Evolutionary conservation across 2,888 invertebrate species (phyloP), one percentile per base, ranked within the genome.

Genomic region (Phanerotoma sp.): DNA sequence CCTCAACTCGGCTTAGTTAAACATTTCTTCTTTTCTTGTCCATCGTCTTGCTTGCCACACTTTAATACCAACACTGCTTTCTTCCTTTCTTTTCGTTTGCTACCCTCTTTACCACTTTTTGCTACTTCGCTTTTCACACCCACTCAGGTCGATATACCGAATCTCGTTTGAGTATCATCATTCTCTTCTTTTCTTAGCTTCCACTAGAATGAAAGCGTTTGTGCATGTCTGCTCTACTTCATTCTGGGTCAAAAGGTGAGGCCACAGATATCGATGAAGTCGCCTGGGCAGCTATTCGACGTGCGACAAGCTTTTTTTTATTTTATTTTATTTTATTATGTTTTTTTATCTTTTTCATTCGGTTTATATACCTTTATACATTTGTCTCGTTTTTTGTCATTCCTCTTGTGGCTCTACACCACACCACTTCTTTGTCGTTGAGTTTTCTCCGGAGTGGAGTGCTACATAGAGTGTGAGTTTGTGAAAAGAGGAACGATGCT

Each of bases 171-270:
- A 25, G 20, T 45, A 45, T 44, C 20, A 52, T 28, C 28, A n/a
- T 11, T 20, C 10, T 40, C 18, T 28, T 40, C 16, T 40, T n/a
- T n/a, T n/a, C n/a, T n/a, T n/a, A n/a, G n/a, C n/a, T 11, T 40
- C 30, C 18, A 10, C 3, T 22, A 16, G 22, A 25, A 45, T 55
- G 11, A 46, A 55, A 21, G 9, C 13, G 11, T 35, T 22, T 44
- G 48, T 44, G 48, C 35, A 48, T 48, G 28, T 47, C 13, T 2
- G 13, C 44, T 21, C 32, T 48, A 57, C 55, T 60, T 55, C 46
- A 45, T 51, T 59, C 48, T 54, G 44, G 62, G 62, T 61, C 62
- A 61, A 62, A 62, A 62, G 62, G 62, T 62, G 61, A 62, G 54
- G 45, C 45, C 45, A 51, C 49, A 25, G 25, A 45, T 45, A 45